Base-by-base conservation (phyloP, 2,888 invertebrate species). In the Drosophila fulvimacula region DNA sequence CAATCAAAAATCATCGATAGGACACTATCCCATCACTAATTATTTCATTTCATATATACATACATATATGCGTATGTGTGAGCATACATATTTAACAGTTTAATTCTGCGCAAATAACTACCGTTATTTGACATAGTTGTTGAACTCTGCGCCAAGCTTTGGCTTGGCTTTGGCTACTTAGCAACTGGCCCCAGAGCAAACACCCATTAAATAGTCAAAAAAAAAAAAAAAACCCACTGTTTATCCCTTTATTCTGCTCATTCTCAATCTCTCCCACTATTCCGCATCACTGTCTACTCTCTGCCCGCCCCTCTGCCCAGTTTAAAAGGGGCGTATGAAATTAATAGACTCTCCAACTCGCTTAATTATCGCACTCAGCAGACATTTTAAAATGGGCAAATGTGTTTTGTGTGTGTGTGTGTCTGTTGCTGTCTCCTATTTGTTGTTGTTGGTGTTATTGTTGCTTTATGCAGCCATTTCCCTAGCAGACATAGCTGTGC, bases 251-350 rank as follows among this genome's bases (percentile, higher is more conserved):
- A 61, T 51, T 46, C 42, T 38, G 30, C 19, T 38, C 63, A 67
- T 59, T 52, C 51, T 36, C 46, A n/a, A 41, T 17, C 36, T 32
- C 39, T 32, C 55, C 27, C 27, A 52, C 49, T 17, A 52, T 24
- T 10, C 6, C 21, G 24, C 10, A n/a, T 24, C 51, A 9, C 11
- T 7, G 27, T 7, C 27, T n/a, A n/a, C n/a, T n/a, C 5, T 3
- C 24, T 1, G 1, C 17, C n/a, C 15, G 1, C 30, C 36, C n/a
- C 11, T 5, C 9, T 75, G 70, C 39, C 53, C 67, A 44, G 63
- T 63, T 74, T 63, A 76, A 82, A 73, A 79, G 88, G 82, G 88
- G 82, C 88, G 85, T 85, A 75, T 68, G 60, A 81, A 88, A 85
- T 85, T 85, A 88, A 85, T 87, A 79, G 88, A 85, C 82, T 76